Base-by-base conservation (phyloP, 2,888 invertebrate genomes). In the Ectemnius lituratus region DNA sequence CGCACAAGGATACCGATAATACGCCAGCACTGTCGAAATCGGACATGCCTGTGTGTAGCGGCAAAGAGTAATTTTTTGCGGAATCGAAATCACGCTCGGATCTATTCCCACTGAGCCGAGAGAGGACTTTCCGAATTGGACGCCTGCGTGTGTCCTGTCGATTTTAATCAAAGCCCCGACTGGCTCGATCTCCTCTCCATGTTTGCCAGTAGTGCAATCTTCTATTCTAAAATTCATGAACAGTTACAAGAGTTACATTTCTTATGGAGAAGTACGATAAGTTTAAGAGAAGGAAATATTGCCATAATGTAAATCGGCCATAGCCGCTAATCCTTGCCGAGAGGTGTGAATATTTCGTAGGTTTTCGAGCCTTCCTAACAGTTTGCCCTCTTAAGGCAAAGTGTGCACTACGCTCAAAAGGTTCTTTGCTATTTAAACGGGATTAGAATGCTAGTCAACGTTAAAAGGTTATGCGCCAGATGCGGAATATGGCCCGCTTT, bases 401-500 rank as follows among this genome's bases (percentile, higher is more conserved):
- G 8, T 37, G 37, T 37, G 8, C 37, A 11, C 37, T 11, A 8
- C 56, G 52, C 16, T 58, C 18, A 62, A 63, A 49, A 52, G 60
- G 64, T 16, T 61, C 45, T 6, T 14, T 14, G 14, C 49, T 73
- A 73, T 76, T 76, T 74, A 74, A 74, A 64, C 27, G 68, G 68
- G 76, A 78, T 76, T 78, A 76, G 66, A 73, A 66, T 59, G 67
- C 18, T 62, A 59, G 69, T 65, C 76, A 52, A n/a, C 58, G 73
- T 67, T 76, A 70, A 65, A 73, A 70, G 69, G 66, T 62, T 69
- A 27, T 65, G 62, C 59, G 63, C 20, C 23, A 14, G 73, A 64
- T 62, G 47, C 46, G 37, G 47, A 45, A 16, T 64, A 57, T 63
- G 46, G 60, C 16, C 56, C 28, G 49, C 45, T 5, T 14, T 58